phyloP scores from a whole-genome alignment of 2,888 invertebrate species.

The Cynaeus angustus region DNA sequence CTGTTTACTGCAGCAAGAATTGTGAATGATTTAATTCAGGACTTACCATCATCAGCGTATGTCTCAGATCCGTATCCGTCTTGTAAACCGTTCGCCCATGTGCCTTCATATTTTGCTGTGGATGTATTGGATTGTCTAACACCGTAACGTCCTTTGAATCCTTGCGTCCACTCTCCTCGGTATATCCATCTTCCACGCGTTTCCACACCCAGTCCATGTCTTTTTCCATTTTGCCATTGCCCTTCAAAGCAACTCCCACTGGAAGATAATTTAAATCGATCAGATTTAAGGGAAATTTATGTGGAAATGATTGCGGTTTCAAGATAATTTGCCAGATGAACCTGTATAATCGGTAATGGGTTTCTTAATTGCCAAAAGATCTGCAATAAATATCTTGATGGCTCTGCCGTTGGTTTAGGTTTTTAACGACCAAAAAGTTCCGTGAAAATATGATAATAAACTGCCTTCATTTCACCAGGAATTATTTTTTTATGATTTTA shows the following conservation, averaged over 20 bases:
- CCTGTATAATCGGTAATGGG: constrained; percentile 4
- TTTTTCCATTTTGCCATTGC: constrained; percentile 99
- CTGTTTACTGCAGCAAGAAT: constrained; percentile 36
- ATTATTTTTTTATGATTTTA: too few species aligned
- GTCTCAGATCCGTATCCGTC: constrained; percentile 99
- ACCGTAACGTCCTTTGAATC: constrained; percentile 98
- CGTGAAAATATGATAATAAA: too few species aligned
- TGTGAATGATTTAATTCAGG: constrained; percentile 26
- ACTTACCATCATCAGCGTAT: constrained; percentile 98
- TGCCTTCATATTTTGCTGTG: constrained; percentile 97
- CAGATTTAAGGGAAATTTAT: constrained; percentile 11
- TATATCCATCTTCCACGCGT: constrained; percentile 97
- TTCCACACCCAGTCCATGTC: constrained; percentile 98
- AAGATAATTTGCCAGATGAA: constrained; percentile 10
- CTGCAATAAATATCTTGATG: constrained; percentile 8
- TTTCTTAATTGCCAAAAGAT: constrained; percentile 27
- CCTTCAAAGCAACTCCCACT: constrained; percentile 98
- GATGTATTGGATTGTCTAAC: constrained; percentile 96
- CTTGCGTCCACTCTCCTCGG: constrained; percentile 98
- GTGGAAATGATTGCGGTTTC: constrained; percentile 5
- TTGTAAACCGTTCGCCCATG: constrained; percentile 98
- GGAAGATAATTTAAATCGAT: constrained; percentile 65
- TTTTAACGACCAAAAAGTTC: too few species aligned
- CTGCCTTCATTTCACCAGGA: too few species aligned
- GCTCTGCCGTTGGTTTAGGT: neutral